Percentiles rank a stretch among this genome's conserved stretches.
These are phyloP conservation scores for Embiotoca jacksoni DNA, from an alignment of 2,113 vertebrate genomes.

Conservation along the genomic window DNA sequence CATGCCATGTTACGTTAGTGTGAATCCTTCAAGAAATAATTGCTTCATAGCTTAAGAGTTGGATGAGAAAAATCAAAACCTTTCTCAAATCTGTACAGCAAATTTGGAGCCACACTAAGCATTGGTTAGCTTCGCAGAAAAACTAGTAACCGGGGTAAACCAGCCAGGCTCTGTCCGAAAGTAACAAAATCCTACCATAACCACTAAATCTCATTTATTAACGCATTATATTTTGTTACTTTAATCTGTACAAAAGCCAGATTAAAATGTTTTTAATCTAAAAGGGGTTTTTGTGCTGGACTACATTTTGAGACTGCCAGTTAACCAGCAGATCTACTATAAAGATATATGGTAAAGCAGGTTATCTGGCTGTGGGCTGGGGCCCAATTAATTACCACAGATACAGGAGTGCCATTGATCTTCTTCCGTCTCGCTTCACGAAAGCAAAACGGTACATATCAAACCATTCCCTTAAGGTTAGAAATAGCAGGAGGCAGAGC, in stretches of 20 bases:
- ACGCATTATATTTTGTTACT: too few relatives aligned
- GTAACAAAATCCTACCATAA: too few relatives aligned
- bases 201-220: too few relatives aligned
- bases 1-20: neutral
- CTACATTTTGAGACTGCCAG: neutral
- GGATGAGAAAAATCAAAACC: neutral
- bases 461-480: neutral
- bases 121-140: neutral
- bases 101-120: neutral
- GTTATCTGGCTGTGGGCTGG: neutral
- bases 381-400: neutral
- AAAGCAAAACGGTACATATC: too few relatives aligned
- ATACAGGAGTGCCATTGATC: neutral
- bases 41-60: neutral
- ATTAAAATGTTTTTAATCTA: too few relatives aligned
- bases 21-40: neutral
- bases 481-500: conserved; percentile 2
- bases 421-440: neutral
- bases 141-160: neutral
- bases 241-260: too few relatives aligned
- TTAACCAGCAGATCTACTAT: neutral
- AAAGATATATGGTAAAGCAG: neutral
- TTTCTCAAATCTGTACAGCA: neutral
- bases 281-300: neutral
- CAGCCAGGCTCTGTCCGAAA: neutral